Conservation (phyloP, 2,797 vertebrate species). For the Siniperca obscura region DNA sequence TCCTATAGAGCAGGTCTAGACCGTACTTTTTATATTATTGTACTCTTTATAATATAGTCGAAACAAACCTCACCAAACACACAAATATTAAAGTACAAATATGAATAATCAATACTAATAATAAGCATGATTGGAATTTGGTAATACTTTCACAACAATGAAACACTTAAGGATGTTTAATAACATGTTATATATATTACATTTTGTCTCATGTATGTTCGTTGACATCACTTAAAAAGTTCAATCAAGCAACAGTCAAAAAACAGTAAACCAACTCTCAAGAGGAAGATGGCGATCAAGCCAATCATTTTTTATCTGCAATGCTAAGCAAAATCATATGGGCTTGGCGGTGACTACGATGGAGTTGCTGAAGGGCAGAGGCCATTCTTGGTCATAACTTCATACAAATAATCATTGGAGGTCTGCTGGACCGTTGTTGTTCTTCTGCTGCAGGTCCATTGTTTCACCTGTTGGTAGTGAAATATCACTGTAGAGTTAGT, state of each 20-base stretch:
- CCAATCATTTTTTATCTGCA: background rate
- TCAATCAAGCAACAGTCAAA: background rate
- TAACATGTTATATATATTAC: background rate
- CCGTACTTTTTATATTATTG: no score
- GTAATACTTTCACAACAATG: background rate
- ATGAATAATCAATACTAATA: background rate
- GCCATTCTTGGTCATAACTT: conserved; percentile 48
- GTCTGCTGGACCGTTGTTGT: accelerated
- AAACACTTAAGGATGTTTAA: background rate
- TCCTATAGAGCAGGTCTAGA: no score
- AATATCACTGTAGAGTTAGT: background rate
- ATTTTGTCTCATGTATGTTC: background rate
- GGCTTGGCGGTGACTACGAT: accelerated
- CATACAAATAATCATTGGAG: conserved; percentile 44
- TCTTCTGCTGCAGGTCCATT: background rate
- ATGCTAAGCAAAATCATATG: background rate
- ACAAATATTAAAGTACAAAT: background rate
- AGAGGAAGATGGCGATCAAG: background rate
- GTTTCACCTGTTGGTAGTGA: conserved; percentile 44
- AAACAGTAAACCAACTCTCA: background rate
- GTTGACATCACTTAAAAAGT: background rate
- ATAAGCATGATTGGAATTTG: no score
- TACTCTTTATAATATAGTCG: background rate
- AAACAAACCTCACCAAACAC: background rate
- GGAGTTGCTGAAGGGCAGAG: accelerated